Evolutionary conservation across 1,140 invertebrate species (phyloP), one percentile per base, ranked within the genome.

Genomic region (Saccostrea cuccullata): DNA sequence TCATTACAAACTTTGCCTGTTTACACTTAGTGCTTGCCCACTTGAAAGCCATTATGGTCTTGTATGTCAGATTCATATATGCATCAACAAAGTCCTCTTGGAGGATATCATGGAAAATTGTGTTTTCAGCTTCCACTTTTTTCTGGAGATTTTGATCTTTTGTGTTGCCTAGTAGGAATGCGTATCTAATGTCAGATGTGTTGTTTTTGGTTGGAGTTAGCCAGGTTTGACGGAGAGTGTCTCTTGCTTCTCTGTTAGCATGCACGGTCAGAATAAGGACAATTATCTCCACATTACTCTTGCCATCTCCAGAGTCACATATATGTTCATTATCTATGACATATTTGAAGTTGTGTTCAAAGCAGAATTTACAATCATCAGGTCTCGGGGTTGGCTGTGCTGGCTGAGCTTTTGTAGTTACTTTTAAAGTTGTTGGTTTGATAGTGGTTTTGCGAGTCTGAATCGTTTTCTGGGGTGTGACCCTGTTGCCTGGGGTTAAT

Each of bases 61-160:
- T 98, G 92, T 97, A 97, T 2, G 97, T 98, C 94, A 98, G 96
- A 94, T 98, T 98, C 88, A 96, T 95, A 92, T 98, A 98, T 64
- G 96, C 95, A 94, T 98, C 97, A 15, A 95, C 89, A 94, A 98
- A 98, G 91, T 96, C 96, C 20, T 97, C 97, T 95, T 97, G 97
- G 56, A 98, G 96, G 89, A 98, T 95, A 93, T 98, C 97, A 26
- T 95, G 94, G 91, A 96, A 96, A 0, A 91, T 90, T 0, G 90
- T 91, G 91, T 96, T 96, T 94, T 98, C 97, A 64, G 95, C 91
- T 13, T 47, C 36, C 4, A 90, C 60, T 4, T 26, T 30, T 2
- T 56, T 64, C 47, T 88, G 86, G 13, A 77, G 55, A n/a, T 23
- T 13, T 12, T 36, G 11, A 55, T 89, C 82, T 9, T n/a, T 36